A percentile compares a stretch with the other conserved stretches of the same genome.
These are phyloP conservation scores for Clistopyga incitator DNA, from an alignment of 2,888 invertebrate genomes.

Conservation along the genomic window DNA sequence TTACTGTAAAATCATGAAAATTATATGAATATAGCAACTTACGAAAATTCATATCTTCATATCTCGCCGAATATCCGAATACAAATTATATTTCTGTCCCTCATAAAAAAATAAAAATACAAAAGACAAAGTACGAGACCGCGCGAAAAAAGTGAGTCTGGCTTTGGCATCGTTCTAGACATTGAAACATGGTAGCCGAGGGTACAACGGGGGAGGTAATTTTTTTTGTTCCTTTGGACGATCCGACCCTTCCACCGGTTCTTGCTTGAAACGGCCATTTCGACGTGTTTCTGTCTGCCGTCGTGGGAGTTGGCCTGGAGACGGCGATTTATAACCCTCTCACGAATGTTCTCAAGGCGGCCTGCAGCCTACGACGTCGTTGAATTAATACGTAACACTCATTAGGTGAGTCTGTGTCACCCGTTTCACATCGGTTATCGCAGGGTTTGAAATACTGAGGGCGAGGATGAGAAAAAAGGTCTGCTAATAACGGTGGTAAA, in stretches of 20 bases:
- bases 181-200: slow-evolving; percentile 37
- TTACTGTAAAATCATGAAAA: too few species aligned
- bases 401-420: slow-evolving; percentile 21
- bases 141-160: not conserved
- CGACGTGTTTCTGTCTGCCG: slow-evolving; percentile 10
- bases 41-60: too few species aligned
- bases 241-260: not conserved
- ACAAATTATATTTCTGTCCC: not conserved
- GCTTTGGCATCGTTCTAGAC: slow-evolving; percentile 3
- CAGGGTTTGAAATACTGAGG: slow-evolving; percentile 3
- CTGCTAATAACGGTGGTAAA: slow-evolving; percentile 3
- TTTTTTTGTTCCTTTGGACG: slow-evolving; percentile 17
- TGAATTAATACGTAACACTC: slow-evolving; percentile 44
- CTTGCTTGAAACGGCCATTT: slow-evolving; percentile 23
- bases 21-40: too few species aligned
- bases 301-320: not conserved
- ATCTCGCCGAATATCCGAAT: too few species aligned
- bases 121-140: not conserved
- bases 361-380: slow-evolving; percentile 13
- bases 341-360: not conserved
- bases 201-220: slow-evolving; percentile 11
- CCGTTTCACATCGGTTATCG: slow-evolving; percentile 6
- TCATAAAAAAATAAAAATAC: not conserved
- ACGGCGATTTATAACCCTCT: slow-evolving; percentile 46
- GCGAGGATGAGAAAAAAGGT: not conserved